Base-by-base conservation (phyloP, 1,140 invertebrate species). In the Lordiphosa clarofinis region DNA sequence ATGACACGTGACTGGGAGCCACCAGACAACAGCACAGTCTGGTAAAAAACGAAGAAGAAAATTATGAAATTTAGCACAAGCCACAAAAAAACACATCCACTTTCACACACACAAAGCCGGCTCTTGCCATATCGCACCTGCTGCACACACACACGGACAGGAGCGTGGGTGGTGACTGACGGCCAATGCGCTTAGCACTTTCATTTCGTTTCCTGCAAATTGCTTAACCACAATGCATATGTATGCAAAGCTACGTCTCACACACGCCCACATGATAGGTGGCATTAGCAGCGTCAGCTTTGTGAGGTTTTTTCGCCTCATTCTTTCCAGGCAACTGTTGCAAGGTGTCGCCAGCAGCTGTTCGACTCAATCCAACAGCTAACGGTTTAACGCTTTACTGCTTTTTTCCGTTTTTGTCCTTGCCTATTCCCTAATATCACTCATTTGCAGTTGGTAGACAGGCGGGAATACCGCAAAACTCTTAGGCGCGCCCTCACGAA, bases 31-130 rank as follows among this genome's bases (percentile, higher is more conserved):
- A 39, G 37, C 19, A 56, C 13, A 9, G 43, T 37, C 24, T 36
- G 21, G 35, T 19, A 31, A 8, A 50, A 31, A 36, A 13, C 15
- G 7, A 40, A 37, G 35, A 12, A 12, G n/a, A 69, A 75, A 84
- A 84, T 84, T 84, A 84, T 84, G 69, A 84, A 84, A 84, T 84
- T 84, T 84, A 84, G 78, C 78, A 47, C 78, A 78, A 76, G 73
- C 78, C 78, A 54, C 68, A 76, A 40, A 50, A 82, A 76, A 82
- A 54, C 39, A 43, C 40, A 46, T 28, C 8, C 21, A 19, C 37
- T 49, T 38, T 36, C 42, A 38, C 49, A 54, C 43, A 62, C 33
- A 52, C 33, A 62, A 73, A 84, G 78, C 64, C 24, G 24, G 43
- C 11, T 28, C 24, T 73, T 63, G 35, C 64, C 69, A 63, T 84